Evolutionary conservation across 2,113 vertebrate species (phyloP), one percentile per base, ranked within the genome.

Genomic region (Ranitomeya variabilis): DNA sequence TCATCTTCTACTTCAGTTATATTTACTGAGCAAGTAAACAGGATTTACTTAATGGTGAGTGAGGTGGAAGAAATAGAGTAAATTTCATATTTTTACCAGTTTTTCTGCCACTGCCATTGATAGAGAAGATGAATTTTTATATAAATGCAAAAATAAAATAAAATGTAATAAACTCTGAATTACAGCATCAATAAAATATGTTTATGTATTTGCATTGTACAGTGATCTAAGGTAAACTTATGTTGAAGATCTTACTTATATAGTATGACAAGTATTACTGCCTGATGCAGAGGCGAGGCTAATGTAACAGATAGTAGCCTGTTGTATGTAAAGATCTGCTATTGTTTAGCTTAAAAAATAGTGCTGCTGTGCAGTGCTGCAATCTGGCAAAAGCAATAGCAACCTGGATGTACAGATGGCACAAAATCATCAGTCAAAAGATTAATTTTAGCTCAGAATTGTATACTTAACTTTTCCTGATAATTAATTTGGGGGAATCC

Each of bases 1-100:
- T 90, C 51, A 91, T 92, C 74, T 91, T 78, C 90, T 71, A n/a
- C 77, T 90, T 91, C 82, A 93, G 91, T 69, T 13, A 2, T 90
- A 90, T 91, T 91, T 89, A 90, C 67, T 89, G 83, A 66, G 57
- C 90, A 89, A 2, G 78, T 45, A 45, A 92, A 92, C 89, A 91
- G 21, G 0, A 73, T 91, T 92, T 90, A 84, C 90, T n/a, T 84
- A 90, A 89, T 37, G 81, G 71, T 1, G 71, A 15, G 15, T 18
- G 21, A 45, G 31, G 12, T 54, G 52, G 21, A 55, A 13, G 0
- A 51, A 51, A 76, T 76, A 52, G 37, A 21, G 3, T n/a, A 13
- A 10, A 21, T 9, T 2, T n/a, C 12, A 13, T 78, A 12, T 78
- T 78, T 78, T 52, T 54, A 21, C 21, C 19, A 0, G 7, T 26